Conservation (phyloP, 2,888 invertebrate genomes). For the Pilophorus perplexus region DNA sequence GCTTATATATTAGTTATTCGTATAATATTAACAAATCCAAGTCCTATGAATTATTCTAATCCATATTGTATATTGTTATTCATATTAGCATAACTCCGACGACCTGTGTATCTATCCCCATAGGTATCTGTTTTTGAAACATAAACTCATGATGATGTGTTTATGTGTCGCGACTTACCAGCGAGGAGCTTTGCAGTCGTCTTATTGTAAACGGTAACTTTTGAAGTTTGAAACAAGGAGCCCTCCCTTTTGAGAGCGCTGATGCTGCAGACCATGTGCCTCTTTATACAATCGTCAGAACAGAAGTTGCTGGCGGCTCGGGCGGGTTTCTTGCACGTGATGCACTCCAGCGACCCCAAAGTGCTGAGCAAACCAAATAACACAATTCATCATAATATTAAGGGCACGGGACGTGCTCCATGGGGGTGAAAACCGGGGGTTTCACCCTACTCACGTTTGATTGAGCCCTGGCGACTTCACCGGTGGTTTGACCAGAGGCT, state of each 20-base stretch:
- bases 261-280: constrained; percentile 61
- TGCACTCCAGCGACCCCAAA: constrained; percentile 58
- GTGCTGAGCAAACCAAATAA: constrained; percentile 37
- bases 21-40: no score
- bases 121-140: no score
- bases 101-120: no score
- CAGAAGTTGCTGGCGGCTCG: constrained; percentile 85
- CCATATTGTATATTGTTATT: no score
- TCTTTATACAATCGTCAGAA: constrained; percentile 80
- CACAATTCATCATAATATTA: background rate
- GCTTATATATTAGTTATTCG: no score
- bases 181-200: constrained; percentile 66
- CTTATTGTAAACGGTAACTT: constrained; percentile 77
- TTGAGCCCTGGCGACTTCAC: constrained; percentile 39
- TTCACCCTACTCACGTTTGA: constrained; percentile 35
- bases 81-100: no score
- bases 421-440: background rate
- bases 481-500: constrained; percentile 8
- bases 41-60: no score
- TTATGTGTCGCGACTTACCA: no score
- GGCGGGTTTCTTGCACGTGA: constrained; percentile 72
- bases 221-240: constrained; percentile 49
- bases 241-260: constrained; percentile 47
- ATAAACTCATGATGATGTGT: no score
- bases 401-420: no score